These are phyloP conservation scores for Dryobates pubescens DNA, from an alignment of 2,797 vertebrate species.

Conservation along the genomic window DNA sequence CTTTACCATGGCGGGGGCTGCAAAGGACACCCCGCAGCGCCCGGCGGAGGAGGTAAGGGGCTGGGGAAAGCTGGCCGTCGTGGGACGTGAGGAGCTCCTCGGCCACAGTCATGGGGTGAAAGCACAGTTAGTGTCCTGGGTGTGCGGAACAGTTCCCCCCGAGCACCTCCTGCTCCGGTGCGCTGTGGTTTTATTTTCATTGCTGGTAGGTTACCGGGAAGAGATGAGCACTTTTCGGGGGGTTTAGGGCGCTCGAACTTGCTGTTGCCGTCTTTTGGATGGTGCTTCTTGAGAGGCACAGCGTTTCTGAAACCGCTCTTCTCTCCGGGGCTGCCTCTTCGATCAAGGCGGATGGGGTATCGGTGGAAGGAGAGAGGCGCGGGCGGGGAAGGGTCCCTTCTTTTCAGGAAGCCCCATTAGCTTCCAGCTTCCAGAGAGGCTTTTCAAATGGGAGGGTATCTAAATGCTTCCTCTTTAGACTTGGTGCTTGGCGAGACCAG, in stretches of 20 bases:
- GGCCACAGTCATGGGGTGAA: neutral
- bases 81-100: neutral
- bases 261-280: neutral
- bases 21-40: neutral
- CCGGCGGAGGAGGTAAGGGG: neutral
- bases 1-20: conserved; percentile 12
- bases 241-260: neutral
- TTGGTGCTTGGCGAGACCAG: neutral
- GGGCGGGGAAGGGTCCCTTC: neutral
- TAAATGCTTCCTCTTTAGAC: accelerated
- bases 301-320: neutral
- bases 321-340: neutral
- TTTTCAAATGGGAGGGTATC: accelerated
- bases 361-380: neutral
- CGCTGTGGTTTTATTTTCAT: neutral
- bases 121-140: neutral
- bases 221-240: accelerated
- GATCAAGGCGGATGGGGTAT: accelerated
- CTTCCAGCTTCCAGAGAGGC: accelerated
- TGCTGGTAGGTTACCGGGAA: neutral
- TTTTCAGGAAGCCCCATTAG: neutral
- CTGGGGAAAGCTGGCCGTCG: no score
- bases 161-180: neutral
- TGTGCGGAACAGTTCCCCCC: neutral
- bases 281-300: neutral